A percentile compares a stretch with the other conserved stretches of the same genome.
phyloP scores from a whole-genome alignment of 2,113 vertebrate species.

The Thomomys bottae region DNA sequence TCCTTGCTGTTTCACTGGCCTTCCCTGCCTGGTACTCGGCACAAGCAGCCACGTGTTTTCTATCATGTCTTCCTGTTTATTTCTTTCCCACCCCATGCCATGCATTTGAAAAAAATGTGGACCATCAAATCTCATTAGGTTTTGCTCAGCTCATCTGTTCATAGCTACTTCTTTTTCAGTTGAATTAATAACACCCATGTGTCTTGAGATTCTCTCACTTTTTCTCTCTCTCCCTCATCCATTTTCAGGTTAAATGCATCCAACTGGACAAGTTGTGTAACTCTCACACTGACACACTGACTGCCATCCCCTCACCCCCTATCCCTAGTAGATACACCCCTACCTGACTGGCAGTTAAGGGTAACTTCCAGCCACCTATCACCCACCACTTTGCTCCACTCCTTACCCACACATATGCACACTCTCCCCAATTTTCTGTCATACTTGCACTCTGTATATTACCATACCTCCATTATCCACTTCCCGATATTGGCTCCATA shows the following conservation, averaged over 20 bases:
- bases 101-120: background rate
- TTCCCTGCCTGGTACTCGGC: background rate
- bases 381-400: background rate
- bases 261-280: background rate
- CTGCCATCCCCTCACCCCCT: background rate
- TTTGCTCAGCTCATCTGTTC: conserved; percentile 23
- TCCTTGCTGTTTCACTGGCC: background rate
- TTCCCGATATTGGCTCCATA: fast-evolving
- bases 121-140: background rate
- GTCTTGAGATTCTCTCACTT: background rate
- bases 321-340: background rate
- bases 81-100: background rate
- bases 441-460: background rate
- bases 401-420: background rate
- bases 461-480: background rate
- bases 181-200: conserved; percentile 46
- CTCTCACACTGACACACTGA: no score
- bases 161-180: background rate
- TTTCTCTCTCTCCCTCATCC: background rate
- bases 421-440: background rate
- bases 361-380: background rate
- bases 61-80: background rate
- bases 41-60: background rate
- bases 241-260: conserved; percentile 33
- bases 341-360: no score